Evolutionary conservation across 2,113 vertebrate genomes (phyloP), one percentile per base, ranked within the genome.

Genomic region (Litocranius walleri): DNA sequence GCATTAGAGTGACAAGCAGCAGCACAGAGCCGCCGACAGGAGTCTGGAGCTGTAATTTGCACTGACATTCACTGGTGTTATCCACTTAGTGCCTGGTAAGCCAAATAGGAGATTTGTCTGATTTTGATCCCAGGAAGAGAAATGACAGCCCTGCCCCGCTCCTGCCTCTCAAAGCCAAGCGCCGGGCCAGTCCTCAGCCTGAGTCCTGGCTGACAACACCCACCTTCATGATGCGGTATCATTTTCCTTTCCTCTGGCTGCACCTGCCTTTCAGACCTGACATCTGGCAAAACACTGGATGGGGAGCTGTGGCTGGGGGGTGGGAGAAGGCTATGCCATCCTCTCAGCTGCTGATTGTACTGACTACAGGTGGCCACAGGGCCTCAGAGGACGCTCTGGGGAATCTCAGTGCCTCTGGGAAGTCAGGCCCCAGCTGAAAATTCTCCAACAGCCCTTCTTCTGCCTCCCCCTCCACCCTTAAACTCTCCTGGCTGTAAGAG

Each of bases 1-100:
- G 94, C 97, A 92, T 97, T 95, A 93, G 56, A 96, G 88, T 97
- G 97, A 98, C 97, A 95, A 93, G 95, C 59, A 93, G 87, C 97
- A 97, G 97, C 71, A 27, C 96, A 29, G 5, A 78, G 88, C 94
- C 40, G 92, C 78, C 3, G 56, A 96, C 96, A 95, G 96, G 97
- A 97, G 88, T 77, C 95, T 81, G 56, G 96, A 74, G 88, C 88
- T 89, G 91, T 97, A 89, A 98, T 97, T 95, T 88, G 96, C 86
- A 23, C 96, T 84, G 96, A 95, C 89, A 84, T 71, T 77, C 86
- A 7, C 82, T 67, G 89, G 94, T 9, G 29, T 94, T 93, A 97
- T 93, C 97, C 94, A 93, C 89, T 98, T 97, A 98, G 30, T 88
- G 94, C 94, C 95, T 93, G 89, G 95, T 94, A 89, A 98, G 93